phyloP scores from a whole-genome alignment of 2,888 invertebrate species.

The Campopleginae sp. region DNA sequence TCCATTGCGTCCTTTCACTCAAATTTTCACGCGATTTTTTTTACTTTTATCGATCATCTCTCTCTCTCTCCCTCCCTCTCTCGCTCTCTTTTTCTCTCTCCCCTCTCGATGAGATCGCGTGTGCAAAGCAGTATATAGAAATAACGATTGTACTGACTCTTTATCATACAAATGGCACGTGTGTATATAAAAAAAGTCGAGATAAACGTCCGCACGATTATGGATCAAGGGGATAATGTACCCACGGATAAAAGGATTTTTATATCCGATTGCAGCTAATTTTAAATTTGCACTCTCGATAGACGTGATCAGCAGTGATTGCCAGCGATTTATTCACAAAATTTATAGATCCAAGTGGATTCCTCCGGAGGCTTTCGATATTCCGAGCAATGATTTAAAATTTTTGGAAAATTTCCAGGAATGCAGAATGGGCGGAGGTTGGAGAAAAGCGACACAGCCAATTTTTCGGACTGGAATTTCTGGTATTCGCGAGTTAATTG shows the following conservation, averaged over 20 bases:
- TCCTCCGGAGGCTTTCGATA: too few relatives aligned
- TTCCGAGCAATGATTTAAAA: too few relatives aligned
- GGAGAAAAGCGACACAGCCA: background rate
- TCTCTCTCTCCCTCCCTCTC: constrained; percentile 25
- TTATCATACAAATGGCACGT: constrained; percentile 20
- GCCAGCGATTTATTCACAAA: background rate
- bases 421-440: too few relatives aligned
- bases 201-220: constrained; percentile 24
- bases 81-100: constrained; percentile 12
- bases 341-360: background rate
- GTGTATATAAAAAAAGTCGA: background rate
- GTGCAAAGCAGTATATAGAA: background rate
- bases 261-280: background rate
- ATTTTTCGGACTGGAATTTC: background rate
- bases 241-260: constrained; percentile 21
- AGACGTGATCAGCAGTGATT: background rate
- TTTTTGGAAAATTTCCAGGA: too few relatives aligned
- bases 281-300: background rate
- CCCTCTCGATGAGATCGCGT: too few relatives aligned
- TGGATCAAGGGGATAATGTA: constrained; percentile 8
- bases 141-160: constrained; percentile 20
- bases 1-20: constrained; percentile 51
- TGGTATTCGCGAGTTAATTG: constrained; percentile 18
- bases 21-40: background rate
- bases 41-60: constrained; percentile 1